Evolutionary conservation across 2,888 invertebrate species (phyloP), one percentile per base, ranked within the genome.

Genomic region (Parochlus steinenii): DNA sequence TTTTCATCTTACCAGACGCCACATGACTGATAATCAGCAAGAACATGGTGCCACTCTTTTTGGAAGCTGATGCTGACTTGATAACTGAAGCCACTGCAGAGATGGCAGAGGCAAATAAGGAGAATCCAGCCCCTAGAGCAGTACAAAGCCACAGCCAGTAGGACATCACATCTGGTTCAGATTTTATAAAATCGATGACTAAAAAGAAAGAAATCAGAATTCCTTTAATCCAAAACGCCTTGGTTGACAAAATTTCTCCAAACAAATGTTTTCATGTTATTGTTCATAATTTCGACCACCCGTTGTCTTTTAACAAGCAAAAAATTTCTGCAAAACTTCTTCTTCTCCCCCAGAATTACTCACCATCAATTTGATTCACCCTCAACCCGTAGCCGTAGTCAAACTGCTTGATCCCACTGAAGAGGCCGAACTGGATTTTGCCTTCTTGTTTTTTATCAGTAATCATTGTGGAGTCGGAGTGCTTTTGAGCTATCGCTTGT

Each of bases 311-410:
- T 36, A 36, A 3, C n/a, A 12, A 31, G 20, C 11, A 31, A 31
- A 8, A 7, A 22, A 22, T 6, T 16, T 8, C 18, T 29, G 11
- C 17, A 12, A 11, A 18, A 31, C n/a, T 31, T 8, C 26, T n/a
- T 20, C 19, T 19, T 38, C 24, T 43, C 11, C 23, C 29, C n/a
- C n/a, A n/a, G n/a, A n/a, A n/a, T n/a, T n/a, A 56, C 69, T 67
- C 57, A 87, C 86, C 76, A 52, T 79, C 75, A 42, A 89, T 71
- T 41, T 77, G 70, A 49, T 74, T 68, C 35, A 65, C 66, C 48
- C 89, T 71, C 65, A 73, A 71, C 4, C 89, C 90, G 48, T 83
- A 79, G 3, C 79, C 82, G 39, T 72, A 71, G 53, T 87, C 79
- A 22, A 92, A 57, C 45, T 75, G 73, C 53, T 86, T 85, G 42